A percentile compares a stretch with the other conserved stretches of the same genome.
Conservation (phyloP, 2,888 invertebrate species). For the Parthenolecanium corni region DNA sequence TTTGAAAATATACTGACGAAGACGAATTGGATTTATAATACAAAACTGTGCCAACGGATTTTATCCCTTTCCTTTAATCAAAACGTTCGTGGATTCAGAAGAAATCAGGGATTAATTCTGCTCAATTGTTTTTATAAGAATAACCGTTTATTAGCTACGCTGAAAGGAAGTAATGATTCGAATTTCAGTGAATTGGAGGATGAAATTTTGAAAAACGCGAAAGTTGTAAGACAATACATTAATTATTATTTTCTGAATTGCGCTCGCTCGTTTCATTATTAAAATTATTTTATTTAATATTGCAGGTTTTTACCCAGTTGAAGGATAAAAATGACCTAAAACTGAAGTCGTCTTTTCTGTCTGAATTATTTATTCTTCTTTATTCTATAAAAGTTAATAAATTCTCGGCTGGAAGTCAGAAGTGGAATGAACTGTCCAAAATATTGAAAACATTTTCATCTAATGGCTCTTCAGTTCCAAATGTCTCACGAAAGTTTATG, state of each 20-base stretch:
- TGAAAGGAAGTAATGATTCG: slow-evolving; percentile 1
- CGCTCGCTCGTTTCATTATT: background rate
- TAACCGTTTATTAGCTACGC: slow-evolving; percentile 26
- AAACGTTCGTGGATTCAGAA: slow-evolving; percentile 28
- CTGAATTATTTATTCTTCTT: slow-evolving; percentile 13
- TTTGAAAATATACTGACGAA: slow-evolving; percentile 30
- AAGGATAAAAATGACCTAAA: background rate
- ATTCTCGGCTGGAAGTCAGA: background rate
- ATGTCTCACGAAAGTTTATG: slow-evolving; percentile 5
- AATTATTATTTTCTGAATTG: background rate
- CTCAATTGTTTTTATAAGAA: slow-evolving; percentile 30
- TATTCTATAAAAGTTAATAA: slow-evolving; percentile 3
- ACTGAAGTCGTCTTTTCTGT: slow-evolving; percentile 8
- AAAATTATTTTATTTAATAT: background rate
- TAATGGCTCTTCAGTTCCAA: slow-evolving; percentile 1
- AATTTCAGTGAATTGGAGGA: background rate
- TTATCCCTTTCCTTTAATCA: slow-evolving; percentile 23
- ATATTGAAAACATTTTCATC: background rate
- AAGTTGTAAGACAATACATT: background rate
- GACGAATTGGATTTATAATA: slow-evolving; percentile 27
- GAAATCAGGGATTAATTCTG: slow-evolving; percentile 29
- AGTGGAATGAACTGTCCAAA: slow-evolving; percentile 5
- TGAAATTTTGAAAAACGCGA: background rate
- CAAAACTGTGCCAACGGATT: slow-evolving; percentile 24
- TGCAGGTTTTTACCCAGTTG: background rate